phyloP scores from a whole-genome alignment of 2,888 invertebrate species.

The Piscicola geometra region DNA sequence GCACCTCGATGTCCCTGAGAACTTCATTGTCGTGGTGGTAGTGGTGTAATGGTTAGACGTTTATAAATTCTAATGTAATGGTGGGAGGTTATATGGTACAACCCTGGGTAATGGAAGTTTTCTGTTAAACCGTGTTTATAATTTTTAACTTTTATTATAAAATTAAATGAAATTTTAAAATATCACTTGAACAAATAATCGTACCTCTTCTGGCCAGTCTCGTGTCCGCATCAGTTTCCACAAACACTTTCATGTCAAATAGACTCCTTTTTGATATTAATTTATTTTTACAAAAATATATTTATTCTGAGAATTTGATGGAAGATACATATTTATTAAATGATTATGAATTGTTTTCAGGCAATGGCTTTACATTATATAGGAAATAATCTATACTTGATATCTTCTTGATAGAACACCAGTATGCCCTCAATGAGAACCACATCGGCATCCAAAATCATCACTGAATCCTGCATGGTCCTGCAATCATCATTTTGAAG shows the following conservation, averaged over 20 bases:
- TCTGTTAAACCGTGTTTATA: too few species aligned
- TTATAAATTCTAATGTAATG: too few species aligned
- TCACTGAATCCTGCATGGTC: too few species aligned
- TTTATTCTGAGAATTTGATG: neutral
- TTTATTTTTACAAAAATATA: neutral
- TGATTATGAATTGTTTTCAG: neutral
- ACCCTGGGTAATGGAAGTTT: too few species aligned
- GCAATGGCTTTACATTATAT: neutral
- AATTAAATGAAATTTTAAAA: too few species aligned
- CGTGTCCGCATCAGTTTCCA: constrained; percentile 97
- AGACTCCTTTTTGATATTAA: constrained; percentile 54
- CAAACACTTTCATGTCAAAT: constrained; percentile 98
- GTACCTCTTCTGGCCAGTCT: constrained; percentile 89
- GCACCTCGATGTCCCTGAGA: constrained; percentile 87
- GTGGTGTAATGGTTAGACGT: too few species aligned
- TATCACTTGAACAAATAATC: too few species aligned
- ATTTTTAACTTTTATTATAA: too few species aligned
- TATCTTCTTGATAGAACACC: constrained; percentile 91
- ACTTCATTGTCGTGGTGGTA: too few species aligned
- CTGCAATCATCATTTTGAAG: too few species aligned
- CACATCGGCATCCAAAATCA: too few species aligned
- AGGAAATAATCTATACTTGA: constrained; percentile 59
- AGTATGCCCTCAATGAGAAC: constrained; percentile 95
- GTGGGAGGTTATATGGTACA: too few species aligned
- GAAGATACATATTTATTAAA: neutral